Base-by-base conservation (phyloP, 2,113 vertebrate genomes). In the Pagrus major region DNA sequence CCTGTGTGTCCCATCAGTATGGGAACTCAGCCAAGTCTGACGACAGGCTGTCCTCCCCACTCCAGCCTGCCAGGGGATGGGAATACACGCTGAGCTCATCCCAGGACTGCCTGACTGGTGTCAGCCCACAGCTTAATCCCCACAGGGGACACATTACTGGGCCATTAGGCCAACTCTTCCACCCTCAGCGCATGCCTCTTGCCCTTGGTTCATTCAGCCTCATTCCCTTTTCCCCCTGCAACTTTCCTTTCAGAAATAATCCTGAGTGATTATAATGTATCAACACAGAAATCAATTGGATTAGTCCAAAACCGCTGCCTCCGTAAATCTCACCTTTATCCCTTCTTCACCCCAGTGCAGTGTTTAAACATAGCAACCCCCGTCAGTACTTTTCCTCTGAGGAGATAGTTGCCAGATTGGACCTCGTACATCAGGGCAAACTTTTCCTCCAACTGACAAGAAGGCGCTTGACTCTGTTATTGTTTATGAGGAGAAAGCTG, bases 401-500 rank as follows among this genome's bases (percentile, higher is more conserved):
- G 70, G 66, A 79, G 70, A 77, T 16, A 49, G 76, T 82, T 91
- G 77, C 86, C 84, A 86, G 84, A 81, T 80, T 71, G 75, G 54
- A 70, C n/a, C 49, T 49, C 2, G 71, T 78, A 80, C 76, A 90
- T 88, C 81, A 81, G 68, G 76, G 74, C 77, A 87, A 91, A 87
- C 80, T 67, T 88, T 85, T 87, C 75, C 70, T 86, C 59, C 68
- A 67, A 73, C 69, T 86, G 77, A 86, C 74, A 83, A 84, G 72
- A 80, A 80, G 84, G 59, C 78, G 78, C 85, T 92, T 86, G 81
- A 91, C 81, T 87, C 83, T 91, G 86, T 93, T 89, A 86, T 92
- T 91, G 92, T 89, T 92, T 90, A 89, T 91, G 81, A 88, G 88
- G 81, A 86, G 87, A 91, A 88, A 86, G 83, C 85, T 79, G 78